Conservation (phyloP, 2,113 vertebrate species). For the Labrus mixtus region DNA sequence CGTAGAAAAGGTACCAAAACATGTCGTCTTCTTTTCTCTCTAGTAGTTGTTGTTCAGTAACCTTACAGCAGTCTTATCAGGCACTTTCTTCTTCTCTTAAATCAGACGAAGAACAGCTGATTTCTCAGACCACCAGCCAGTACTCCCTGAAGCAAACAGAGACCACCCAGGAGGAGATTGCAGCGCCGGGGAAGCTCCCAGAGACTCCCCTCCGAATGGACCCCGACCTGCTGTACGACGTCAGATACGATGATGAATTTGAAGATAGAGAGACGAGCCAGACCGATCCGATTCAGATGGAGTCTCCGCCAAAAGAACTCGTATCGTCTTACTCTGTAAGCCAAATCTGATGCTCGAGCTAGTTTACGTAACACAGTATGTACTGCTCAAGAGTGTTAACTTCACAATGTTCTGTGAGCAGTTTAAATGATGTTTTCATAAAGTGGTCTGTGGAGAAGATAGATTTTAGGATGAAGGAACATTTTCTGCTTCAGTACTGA, state of each 20-base stretch:
- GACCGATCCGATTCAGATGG: conserved; percentile 80
- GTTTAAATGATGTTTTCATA: no score
- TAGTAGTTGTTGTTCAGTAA: not conserved
- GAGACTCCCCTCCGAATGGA: conserved; percentile 93
- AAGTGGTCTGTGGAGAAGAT: no score
- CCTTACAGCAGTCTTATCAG: not conserved
- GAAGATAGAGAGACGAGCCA: conserved; percentile 74
- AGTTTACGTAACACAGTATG: not conserved
- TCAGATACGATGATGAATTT: conserved; percentile 81
- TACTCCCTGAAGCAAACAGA: conserved; percentile 88
- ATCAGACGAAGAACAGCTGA: conserved; percentile 81
- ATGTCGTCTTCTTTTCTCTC: not conserved
- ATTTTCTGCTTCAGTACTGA: no score
- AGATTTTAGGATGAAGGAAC: no score
- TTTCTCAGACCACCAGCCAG: conserved; percentile 92
- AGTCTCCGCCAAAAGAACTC: conserved; percentile 87
- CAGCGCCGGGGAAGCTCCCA: conserved; percentile 92
- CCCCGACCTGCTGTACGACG: conserved; percentile 78
- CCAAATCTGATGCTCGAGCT: not conserved
- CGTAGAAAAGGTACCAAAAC: conserved; percentile 85
- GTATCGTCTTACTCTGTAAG: conserved; percentile 92
- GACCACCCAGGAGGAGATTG: conserved; percentile 91
- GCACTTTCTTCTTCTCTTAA: not conserved
- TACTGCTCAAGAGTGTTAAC: no score
- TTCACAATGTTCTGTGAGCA: no score